Base-by-base conservation (phyloP, 1,140 invertebrate species). In the Pogonomyrmex californicus region DNA sequence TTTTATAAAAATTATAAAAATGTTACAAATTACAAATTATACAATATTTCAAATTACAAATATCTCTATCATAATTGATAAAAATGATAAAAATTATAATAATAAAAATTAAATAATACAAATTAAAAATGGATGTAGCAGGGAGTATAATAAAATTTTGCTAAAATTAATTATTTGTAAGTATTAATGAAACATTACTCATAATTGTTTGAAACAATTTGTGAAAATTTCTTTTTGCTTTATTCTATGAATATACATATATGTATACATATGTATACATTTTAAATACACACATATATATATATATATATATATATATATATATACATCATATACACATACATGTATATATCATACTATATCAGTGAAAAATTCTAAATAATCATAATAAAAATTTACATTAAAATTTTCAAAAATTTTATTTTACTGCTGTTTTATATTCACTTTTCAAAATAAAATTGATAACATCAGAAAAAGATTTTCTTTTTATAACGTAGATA, bases 381-480 rank as follows among this genome's bases (percentile, higher is more conserved):
- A 70, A 49, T 70, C 23, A 49, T 70, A 23, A 0, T 10, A 47
- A 36, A n/a, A 10, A 1, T 1, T 71, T 54, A 51, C 30, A 71
- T 71, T 71, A 23, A 23, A 23, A 23, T 23, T 23, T 23, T 23
- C 23, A 23, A 23, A 23, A 23, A 23, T 23, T 51, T 14, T 33
- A 3, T 14, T 51, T 51, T 71, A 71, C 17, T 51, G 51, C 14
- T 49, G 12, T 51, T 70, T 51, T 71, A 51, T 71, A 71, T 54
- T 71, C 68, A 14, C 14, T 51, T 30, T 12, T 51, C 12, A 23
- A 68, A 14, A 51, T 54, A 14, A 71, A 51, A 30, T 71, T 71
- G 51, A 71, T 71, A 71, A 49, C 1, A 33, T 6, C 2, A 23
- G 23, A 23, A 23, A 1, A 71, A 71, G 5, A 71, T 33, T 49